Percentiles rank a stretch among this genome's conserved stretches.
phyloP scores from a whole-genome alignment of 2,113 vertebrate species.

The Rhizomys pruinosus region DNA sequence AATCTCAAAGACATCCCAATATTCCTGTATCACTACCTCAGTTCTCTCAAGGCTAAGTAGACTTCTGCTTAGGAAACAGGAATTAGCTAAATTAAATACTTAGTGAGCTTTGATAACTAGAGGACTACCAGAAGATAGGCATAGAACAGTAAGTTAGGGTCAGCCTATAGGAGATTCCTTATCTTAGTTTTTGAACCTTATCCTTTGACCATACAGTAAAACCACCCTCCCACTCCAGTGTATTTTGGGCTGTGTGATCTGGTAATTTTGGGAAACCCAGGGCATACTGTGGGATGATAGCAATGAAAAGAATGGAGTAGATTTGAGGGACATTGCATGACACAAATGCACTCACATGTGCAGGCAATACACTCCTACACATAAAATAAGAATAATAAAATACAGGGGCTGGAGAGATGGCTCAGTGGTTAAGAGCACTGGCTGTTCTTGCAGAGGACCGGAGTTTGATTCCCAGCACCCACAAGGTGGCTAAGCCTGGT shows the following conservation, averaged over 20 bases:
- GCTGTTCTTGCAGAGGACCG: too few species aligned
- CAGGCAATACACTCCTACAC: too few species aligned
- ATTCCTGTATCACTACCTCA: not conserved
- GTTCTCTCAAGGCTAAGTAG: slow-evolving; percentile 22
- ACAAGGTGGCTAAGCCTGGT: too few species aligned
- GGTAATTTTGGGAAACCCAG: slow-evolving; percentile 13
- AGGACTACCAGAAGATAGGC: not conserved
- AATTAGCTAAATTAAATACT: slow-evolving; percentile 41
- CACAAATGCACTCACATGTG: too few species aligned
- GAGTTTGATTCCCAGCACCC: too few species aligned
- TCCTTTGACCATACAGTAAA: slow-evolving; percentile 43
- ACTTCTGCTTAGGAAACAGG: slow-evolving; percentile 45
- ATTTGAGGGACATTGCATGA: not conserved
- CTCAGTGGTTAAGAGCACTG: too few species aligned
- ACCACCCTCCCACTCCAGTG: not conserved
- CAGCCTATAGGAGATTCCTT: not conserved
- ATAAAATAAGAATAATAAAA: too few species aligned
- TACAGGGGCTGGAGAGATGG: too few species aligned
- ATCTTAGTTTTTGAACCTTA: slow-evolving; percentile 28
- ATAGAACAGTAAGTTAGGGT: slow-evolving; percentile 3
- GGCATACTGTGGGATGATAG: not conserved
- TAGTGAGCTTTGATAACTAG: not conserved
- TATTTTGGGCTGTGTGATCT: slow-evolving; percentile 17
- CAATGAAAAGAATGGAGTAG: slow-evolving; percentile 30
- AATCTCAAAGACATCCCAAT: too few species aligned